Percentiles rank a stretch among this genome's conserved stretches.
Conservation (phyloP, 2,113 vertebrate genomes). For the Grus americana region DNA sequence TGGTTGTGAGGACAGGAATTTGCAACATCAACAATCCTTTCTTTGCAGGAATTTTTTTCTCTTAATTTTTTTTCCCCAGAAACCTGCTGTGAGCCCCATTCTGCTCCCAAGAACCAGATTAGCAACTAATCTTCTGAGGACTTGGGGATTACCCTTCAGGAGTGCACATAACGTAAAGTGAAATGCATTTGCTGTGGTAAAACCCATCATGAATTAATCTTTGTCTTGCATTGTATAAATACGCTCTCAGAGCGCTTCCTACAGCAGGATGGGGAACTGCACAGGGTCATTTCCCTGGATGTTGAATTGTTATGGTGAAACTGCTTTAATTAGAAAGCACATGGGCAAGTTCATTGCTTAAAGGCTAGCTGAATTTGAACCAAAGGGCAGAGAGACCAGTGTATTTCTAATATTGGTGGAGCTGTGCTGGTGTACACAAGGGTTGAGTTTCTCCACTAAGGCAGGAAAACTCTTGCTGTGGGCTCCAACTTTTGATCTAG, state of each 20-base stretch:
- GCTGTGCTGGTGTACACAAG: neutral
- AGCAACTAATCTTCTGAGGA: neutral
- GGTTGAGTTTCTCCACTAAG: neutral
- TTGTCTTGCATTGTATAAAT: neutral
- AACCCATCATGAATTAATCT: neutral
- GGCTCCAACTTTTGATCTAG: neutral
- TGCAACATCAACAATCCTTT: neutral
- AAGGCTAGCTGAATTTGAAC: neutral
- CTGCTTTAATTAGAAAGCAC: neutral
- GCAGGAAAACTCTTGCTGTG: neutral
- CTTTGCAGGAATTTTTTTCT: neutral
- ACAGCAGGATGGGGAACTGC: neutral
- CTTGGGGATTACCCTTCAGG: neutral
- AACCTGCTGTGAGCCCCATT: neutral
- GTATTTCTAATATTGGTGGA: neutral
- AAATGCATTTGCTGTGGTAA: neutral
- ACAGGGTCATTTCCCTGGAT: conserved; percentile 41
- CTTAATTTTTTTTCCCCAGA: neutral
- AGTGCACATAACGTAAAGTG: neutral
- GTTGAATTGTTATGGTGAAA: neutral
- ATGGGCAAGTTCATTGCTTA: neutral
- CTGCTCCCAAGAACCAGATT: neutral
- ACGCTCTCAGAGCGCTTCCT: neutral
- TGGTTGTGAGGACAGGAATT: neutral
- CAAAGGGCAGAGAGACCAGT: neutral